These are phyloP conservation scores for Todiramphus chloris DNA, from an alignment of 2,113 vertebrate genomes.

Conservation along the genomic window DNA sequence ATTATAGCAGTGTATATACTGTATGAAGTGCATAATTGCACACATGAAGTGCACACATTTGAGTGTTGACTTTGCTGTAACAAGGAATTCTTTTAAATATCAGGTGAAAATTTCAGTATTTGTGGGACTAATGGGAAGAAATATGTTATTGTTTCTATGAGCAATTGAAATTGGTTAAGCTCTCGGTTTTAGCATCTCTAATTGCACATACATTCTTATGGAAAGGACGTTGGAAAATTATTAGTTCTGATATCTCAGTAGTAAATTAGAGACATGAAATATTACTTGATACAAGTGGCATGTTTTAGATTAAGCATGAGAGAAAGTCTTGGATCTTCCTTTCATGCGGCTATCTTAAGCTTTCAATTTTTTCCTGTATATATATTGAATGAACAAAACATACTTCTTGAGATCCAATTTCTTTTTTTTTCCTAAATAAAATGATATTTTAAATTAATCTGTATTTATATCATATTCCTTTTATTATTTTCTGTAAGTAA, in stretches of 20 bases:
- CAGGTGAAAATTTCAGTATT: neutral
- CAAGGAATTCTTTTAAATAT: neutral
- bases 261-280: neutral
- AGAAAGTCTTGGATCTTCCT: neutral
- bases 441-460: neutral
- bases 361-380: neutral
- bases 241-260: neutral
- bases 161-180: neutral
- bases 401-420: neutral
- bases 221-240: neutral
- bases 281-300: neutral
- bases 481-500: neutral
- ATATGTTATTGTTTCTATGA: neutral
- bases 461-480: neutral
- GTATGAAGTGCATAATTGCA: neutral
- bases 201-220: neutral
- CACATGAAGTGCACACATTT: rapidly evolving
- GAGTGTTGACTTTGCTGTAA: neutral
- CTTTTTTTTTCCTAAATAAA: neutral
- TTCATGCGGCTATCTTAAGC: neutral
- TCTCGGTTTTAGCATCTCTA: neutral
- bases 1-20: neutral
- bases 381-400: neutral
- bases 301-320: neutral
- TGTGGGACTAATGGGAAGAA: neutral